These are phyloP conservation scores for Melanostigma gelatinosum DNA, from an alignment of 2,113 vertebrate species.

Conservation along the genomic window DNA sequence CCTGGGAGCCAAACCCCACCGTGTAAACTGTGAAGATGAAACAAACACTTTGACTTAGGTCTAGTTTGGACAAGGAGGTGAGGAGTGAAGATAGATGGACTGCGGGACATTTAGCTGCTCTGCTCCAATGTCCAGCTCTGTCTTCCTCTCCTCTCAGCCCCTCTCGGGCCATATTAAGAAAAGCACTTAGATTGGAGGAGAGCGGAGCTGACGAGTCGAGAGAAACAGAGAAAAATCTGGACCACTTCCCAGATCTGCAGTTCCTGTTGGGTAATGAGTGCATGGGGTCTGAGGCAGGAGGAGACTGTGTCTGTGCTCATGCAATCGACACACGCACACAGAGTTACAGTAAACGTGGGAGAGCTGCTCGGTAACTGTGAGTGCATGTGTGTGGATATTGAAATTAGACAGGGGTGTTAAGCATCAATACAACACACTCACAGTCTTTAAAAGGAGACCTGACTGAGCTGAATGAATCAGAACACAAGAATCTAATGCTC, in stretches of 20 bases:
- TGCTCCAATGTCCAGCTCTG: background rate
- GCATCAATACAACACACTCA: conserved; percentile 27
- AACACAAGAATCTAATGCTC: conserved; percentile 56
- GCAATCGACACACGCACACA: conserved; percentile 34
- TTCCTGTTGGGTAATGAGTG: conserved; percentile 66
- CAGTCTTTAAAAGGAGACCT: conserved; percentile 75
- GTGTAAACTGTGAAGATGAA: conserved; percentile 14
- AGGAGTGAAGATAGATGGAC: conserved; percentile 22
- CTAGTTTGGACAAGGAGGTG: conserved; percentile 17
- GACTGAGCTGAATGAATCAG: conserved; percentile 51
- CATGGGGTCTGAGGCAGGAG: conserved; percentile 27
- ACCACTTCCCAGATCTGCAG: conserved; percentile 55
- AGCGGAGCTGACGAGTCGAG: conserved; percentile 21
- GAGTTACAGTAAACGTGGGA: conserved; percentile 16
- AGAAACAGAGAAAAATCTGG: conserved; percentile 40
- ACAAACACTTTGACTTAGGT: conserved; percentile 45
- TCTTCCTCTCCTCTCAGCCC: conserved; percentile 36
- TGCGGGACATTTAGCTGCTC: conserved; percentile 5
- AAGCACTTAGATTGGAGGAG: conserved; percentile 46
- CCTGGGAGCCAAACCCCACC: background rate
- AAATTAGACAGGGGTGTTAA: conserved; percentile 24
- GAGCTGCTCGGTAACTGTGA: background rate
- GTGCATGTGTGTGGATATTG: conserved; percentile 14
- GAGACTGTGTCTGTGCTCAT: background rate
- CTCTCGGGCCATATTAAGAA: conserved; percentile 68